Base-by-base conservation (phyloP, 2,888 invertebrate genomes). In the Drosophila tanythrix region DNA sequence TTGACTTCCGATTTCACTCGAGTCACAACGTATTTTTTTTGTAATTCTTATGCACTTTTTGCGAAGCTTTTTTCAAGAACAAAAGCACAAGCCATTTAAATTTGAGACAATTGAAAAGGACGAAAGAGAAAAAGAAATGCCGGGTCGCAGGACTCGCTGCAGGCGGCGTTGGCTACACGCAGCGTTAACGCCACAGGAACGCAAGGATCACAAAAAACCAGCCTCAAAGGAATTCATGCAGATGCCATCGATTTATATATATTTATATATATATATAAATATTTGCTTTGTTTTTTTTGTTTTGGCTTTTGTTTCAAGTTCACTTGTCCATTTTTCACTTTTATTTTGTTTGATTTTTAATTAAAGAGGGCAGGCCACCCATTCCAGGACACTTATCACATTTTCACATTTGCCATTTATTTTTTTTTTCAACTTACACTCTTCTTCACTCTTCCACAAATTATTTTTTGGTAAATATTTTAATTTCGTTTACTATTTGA, bases 251-350 rank as follows among this genome's bases (percentile, higher is more conserved):
- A 11, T 58, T 52, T 8, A n/a, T n/a, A 7, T 51, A 8, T 36
- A 40, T 38, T 18, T 13, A 4, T 33, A 33, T 8, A 2, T 10
- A 6, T 18, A 18, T 38, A 29, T 15, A 31, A 48, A 31, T 18
- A 15, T 25, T 25, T 31, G n/a, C n/a, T 52, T 63, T 72, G 15
- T 62, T 36, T 55, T 58, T 67, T 35, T 57, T 31, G 31, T 31
- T 55, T 31, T 83, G 73, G 56, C 55, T 21, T 81, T 81, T 79
- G 67, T 79, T 83, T 73, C 38, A 76, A 46, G 57, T 72, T 74
- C 75, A 81, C 78, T 82, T 83, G 77, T 74, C 79, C 76, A 69
- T 72, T 88, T 79, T 50, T 67, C 51, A 70, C 46, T 59, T 36
- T 50, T 63, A 25, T 40, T 46, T 58, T 59, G 18, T 27, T 35